Base-by-base conservation (phyloP, 2,888 invertebrate genomes). In the Thysanoteuthis rhombus region DNA sequence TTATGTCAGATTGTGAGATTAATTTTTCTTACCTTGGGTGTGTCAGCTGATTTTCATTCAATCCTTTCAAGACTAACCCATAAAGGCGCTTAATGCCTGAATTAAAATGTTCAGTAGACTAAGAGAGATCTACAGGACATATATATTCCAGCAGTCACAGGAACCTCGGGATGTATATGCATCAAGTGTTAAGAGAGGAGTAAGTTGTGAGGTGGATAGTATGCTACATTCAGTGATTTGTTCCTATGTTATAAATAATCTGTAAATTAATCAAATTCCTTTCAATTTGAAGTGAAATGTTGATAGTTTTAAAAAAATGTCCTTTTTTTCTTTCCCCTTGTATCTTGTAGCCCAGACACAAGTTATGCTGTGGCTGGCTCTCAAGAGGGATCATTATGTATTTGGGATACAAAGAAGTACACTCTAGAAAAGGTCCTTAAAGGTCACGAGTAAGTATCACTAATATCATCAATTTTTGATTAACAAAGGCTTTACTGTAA, bases 301-400 rank as follows among this genome's bases (percentile, higher is more conserved):
- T 75, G 10, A 1, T 10, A n/a, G 75, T n/a, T 36, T n/a, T n/a
- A n/a, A n/a, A n/a, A n/a, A n/a, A 12, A n/a, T 5, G 16, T 36
- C 36, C 22, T 8, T 42, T 28, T 38, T 39, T 91, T 32, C 0
- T 91, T 92, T 45, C n/a, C 28, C 32, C n/a, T 42, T 32, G 38
- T 5, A 39, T 91, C 90, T 94, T 95, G 45, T 94, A 97, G 99
- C 96, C 98, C 99, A 75, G 98, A 98, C 97, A 98, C 98, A 19
- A 98, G 98, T 95, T 98, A 98, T 97, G 98, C 99, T 93, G 98
- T 99, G 19, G 99, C 98, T 93, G 99, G 99, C 58, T 99, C 99
- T 22, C 98, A 98, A 0, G 99, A 99, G 97, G 99, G 99, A 45
- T 98, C 98, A 38, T 98, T 99, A 93, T 99, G 98, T 97, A 98